These are phyloP conservation scores for Hydractinia symbiolongicarpus DNA, from an alignment of 30 jellyfish, hydroid and myxozoan genomes.

Conservation along the genomic window DNA sequence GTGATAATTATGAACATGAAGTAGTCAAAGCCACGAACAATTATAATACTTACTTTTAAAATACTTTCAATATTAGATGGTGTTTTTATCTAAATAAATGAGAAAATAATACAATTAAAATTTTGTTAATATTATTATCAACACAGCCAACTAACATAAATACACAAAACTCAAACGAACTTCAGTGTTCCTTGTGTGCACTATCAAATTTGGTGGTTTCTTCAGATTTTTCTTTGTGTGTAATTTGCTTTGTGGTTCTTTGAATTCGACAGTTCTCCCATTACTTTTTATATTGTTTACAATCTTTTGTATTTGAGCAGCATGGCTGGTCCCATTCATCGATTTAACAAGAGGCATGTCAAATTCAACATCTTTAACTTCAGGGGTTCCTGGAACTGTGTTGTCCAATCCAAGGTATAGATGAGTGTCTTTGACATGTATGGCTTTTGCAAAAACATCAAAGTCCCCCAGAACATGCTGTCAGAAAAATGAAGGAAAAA, in stretches of 20 bases:
- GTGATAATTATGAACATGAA: no score
- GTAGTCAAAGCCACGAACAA: no score
- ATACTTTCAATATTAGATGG: slow-evolving; percentile 72
- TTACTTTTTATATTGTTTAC: neutral
- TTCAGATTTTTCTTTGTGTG: no score
- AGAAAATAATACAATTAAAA: neutral
- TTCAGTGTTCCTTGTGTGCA: neutral
- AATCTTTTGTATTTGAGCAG: neutral
- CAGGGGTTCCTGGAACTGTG: slow-evolving; percentile 90
- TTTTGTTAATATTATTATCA: no score
- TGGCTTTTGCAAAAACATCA: slow-evolving; percentile 29
- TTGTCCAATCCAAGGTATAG: slow-evolving; percentile 83
- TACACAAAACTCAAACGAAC: neutral
- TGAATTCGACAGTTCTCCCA: neutral
- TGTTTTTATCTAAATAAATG: slow-evolving; percentile 13
- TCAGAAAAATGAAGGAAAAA: neutral
- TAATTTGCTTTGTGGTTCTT: no score
- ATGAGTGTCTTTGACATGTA: slow-evolving; percentile 46
- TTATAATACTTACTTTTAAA: slow-evolving; percentile 37
- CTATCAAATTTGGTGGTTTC: neutral
- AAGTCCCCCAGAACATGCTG: slow-evolving; percentile 74
- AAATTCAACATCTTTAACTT: slow-evolving; percentile 41
- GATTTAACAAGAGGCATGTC: slow-evolving; percentile 11
- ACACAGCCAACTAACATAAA: no score
- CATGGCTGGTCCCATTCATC: neutral